Evolutionary conservation across 1,140 invertebrate genomes (phyloP).

Genomic region (Belonocnema kinseyi): DNA sequence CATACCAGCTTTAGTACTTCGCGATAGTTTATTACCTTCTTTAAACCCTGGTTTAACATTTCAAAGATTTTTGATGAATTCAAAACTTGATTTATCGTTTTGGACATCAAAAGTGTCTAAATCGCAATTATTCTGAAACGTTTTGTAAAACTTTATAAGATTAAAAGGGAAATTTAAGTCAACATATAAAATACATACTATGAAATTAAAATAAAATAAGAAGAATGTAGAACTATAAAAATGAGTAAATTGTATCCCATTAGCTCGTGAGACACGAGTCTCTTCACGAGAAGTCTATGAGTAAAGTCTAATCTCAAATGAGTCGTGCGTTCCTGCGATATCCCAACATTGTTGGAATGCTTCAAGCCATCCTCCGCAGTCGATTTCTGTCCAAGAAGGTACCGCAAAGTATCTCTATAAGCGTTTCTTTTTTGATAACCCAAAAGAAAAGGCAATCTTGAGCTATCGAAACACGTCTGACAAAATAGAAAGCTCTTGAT

Average conservation of each 20-base stretch:
- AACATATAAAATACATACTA: no score
- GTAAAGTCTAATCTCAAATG: conserved; percentile 47
- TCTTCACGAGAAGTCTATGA: conserved; percentile 29
- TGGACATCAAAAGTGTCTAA: no score
- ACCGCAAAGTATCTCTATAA: conserved; percentile 10
- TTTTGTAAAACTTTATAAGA: no score
- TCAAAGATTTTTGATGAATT: no score
- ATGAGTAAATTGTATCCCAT: conserved; percentile 8
- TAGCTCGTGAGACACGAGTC: conserved; percentile 10
- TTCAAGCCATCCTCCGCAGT: conserved; percentile 6
- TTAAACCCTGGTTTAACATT: no score
- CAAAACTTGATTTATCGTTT: no score
- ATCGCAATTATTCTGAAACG: no score
- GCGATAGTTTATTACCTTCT: no score
- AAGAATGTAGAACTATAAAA: no score
- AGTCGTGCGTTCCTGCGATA: conserved; percentile 57
- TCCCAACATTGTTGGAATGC: conserved; percentile 56
- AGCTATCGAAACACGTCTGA: neutral
- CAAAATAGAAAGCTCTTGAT: neutral
- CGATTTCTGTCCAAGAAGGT: conserved; percentile 7
- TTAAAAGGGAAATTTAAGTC: no score
- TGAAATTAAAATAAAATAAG: no score
- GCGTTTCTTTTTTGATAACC: neutral
- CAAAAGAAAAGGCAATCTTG: neutral
- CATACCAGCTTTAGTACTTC: no score